Conservation (phyloP, 2,113 vertebrate genomes). For the Platysteira castanea region DNA sequence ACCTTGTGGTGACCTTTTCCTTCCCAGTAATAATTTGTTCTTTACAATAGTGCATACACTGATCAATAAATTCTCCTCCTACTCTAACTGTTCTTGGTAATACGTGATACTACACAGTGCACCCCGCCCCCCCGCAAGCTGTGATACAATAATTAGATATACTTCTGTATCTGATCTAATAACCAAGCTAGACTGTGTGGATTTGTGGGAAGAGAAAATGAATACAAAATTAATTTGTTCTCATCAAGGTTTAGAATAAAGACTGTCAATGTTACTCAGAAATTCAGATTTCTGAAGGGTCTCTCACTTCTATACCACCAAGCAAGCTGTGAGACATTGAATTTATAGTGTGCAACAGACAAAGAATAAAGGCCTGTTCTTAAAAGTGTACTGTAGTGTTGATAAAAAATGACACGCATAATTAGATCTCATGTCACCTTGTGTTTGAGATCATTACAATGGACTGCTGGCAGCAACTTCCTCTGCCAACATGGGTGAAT, state of each 20-base stretch:
- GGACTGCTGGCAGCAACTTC: neutral
- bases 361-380: neutral
- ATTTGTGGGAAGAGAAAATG: neutral
- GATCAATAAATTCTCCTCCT: neutral
- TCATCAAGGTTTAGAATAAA: neutral
- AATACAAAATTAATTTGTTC: neutral
- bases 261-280: neutral
- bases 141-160: neutral
- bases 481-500: neutral
- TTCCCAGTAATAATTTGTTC: neutral
- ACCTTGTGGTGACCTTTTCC: neutral
- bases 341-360: neutral
- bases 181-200: neutral
- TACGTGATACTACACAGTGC: neutral
- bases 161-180: neutral
- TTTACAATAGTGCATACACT: neutral
- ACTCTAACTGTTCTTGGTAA: neutral
- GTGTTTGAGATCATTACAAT: neutral
- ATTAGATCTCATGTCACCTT: neutral
- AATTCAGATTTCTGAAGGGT: neutral
- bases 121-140: rapidly evolving
- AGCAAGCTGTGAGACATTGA: neutral
- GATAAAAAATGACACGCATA: neutral
- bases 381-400: neutral
- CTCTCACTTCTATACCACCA: neutral